phyloP scores from a whole-genome alignment of 2,888 invertebrate genomes.

The Phengaris arion region DNA sequence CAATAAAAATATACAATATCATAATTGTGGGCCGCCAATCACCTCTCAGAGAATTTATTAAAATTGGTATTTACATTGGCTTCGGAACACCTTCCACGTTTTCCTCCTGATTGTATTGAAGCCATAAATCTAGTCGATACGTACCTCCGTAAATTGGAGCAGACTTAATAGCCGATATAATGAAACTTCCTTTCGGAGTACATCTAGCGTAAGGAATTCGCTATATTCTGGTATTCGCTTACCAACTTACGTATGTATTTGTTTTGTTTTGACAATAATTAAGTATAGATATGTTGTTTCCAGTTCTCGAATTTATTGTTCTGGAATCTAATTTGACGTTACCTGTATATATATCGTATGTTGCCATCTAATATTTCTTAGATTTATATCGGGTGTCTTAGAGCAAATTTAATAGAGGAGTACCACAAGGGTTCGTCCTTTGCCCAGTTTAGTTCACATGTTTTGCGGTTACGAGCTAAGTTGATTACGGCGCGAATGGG shows the following conservation, averaged over 20 bases:
- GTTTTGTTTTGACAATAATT: not conserved
- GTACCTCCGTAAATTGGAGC: constrained; percentile 43
- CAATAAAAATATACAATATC: not conserved
- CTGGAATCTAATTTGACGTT: not conserved
- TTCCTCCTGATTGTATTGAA: constrained; percentile 54
- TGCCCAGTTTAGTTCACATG: not conserved
- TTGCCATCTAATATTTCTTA: not conserved
- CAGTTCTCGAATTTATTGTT: not conserved
- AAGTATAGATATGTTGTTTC: not conserved
- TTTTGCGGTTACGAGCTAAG: not conserved
- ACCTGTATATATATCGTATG: not conserved
- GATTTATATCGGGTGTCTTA: not conserved
- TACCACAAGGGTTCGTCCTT: not conserved
- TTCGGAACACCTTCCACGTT: constrained; percentile 37
- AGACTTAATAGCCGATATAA: constrained; percentile 50
- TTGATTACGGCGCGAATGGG: constrained; percentile 10
- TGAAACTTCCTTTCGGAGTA: constrained; percentile 44
- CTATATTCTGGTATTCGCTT: not conserved
- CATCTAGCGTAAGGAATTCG: constrained; percentile 28
- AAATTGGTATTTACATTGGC: constrained; percentile 19
- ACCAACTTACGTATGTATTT: not conserved
- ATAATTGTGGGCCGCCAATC: not conserved
- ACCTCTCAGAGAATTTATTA: not conserved
- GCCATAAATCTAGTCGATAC: constrained; percentile 60
- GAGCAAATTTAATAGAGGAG: not conserved